Base-by-base conservation (phyloP, 2,113 vertebrate genomes). In the Scophthalmus maximus region DNA sequence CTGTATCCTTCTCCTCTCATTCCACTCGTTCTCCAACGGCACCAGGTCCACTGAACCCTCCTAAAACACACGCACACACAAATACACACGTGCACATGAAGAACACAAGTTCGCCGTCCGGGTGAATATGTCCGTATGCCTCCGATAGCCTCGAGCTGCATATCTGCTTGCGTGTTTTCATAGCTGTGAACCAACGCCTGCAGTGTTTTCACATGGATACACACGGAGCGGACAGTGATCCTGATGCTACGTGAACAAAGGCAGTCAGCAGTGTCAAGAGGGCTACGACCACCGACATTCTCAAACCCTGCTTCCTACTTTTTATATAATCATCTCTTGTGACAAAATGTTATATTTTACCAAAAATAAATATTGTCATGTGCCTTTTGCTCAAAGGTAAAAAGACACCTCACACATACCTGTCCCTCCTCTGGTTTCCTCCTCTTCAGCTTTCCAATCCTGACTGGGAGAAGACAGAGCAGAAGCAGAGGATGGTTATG, bases 1-100 rank as follows among this genome's bases (percentile, higher is more conserved):
- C 74, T 96, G 96, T 91, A 97, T 95, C 92, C 96, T 95, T 82
- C 95, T 96, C 93, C 96, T 96, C 42, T 97, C 96, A 0, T 94
- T 96, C 97, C 97, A 98, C 63, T 96, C 95, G 30, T 95, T 96
- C 72, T 98, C 97, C 82, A 95, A 93, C 0, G 95, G 93, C 73
- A 91, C 92, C 36, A 95, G 89, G 86, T 96, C 95, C 73, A 94
- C 93, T 17, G 95, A 94, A 67, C 95, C 95, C 38, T 98, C 96
- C 90, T 99, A 92, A 50, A 93, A 93, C 92, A 94, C 92, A n/a
- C n/a, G n/a, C n/a, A n/a, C 94, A 94, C 2, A 94, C 93, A 40
- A 66, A 74, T 51, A 68, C 40, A 67, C 38, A 78, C 27, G 58
- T 2, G 61, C 59, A 75, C 38, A 70, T 55, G 9, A 55, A 52